Conservation (phyloP, 2,113 vertebrate genomes). For the Penelope pileata region DNA sequence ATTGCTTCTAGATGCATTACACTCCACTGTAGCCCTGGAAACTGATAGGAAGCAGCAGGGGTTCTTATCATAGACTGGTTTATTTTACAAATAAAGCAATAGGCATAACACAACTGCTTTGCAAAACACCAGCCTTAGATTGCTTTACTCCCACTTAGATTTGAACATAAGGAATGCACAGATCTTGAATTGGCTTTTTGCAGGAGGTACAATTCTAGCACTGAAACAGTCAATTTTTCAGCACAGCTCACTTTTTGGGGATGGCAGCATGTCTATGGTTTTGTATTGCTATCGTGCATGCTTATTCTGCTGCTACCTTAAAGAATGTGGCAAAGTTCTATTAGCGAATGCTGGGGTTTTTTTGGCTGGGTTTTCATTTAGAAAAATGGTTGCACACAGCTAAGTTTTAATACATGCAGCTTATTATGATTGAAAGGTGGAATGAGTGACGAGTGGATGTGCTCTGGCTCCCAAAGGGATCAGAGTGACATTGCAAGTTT, state of each 20-base stretch:
- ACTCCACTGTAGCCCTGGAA: background rate
- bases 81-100: background rate
- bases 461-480: constrained; percentile 17
- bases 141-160: background rate
- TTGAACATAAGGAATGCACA: background rate
- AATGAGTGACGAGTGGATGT: constrained; percentile 15
- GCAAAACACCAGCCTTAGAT: background rate
- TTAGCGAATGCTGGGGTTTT: background rate
- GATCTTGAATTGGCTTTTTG: background rate
- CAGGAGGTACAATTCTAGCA: background rate
- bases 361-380: background rate
- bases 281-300: background rate
- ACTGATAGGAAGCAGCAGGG: background rate
- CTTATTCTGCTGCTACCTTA: background rate
- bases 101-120: background rate
- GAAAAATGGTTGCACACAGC: background rate
- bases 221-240: background rate
- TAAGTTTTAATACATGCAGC: background rate
- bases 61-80: background rate
- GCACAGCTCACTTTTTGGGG: background rate
- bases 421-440: background rate
- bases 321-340: background rate
- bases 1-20: background rate
- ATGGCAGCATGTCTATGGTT: background rate
- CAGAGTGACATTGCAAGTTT: constrained; percentile 37